phyloP scores from a whole-genome alignment of 2,888 invertebrate species.

The Amphipyra berbera region DNA sequence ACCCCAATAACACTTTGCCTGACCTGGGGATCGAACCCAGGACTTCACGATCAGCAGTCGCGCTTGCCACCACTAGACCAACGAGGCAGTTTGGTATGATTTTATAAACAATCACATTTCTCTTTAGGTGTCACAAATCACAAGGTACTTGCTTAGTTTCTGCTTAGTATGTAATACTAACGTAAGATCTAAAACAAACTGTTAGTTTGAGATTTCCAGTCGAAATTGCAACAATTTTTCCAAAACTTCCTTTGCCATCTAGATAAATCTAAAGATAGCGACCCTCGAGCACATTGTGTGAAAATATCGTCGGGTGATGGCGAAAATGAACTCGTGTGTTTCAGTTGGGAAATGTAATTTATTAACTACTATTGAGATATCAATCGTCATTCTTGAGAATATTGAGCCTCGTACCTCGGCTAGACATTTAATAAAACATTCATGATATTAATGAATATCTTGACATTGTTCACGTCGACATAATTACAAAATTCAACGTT shows the following conservation, averaged over 20 bases:
- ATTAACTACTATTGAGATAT: slow-evolving; percentile 64
- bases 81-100: too few relatives aligned
- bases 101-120: too few relatives aligned
- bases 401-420: slow-evolving; percentile 48
- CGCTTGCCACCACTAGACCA: too few relatives aligned
- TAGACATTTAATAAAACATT: slow-evolving; percentile 48
- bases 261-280: slow-evolving; percentile 81
- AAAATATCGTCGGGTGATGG: slow-evolving; percentile 76
- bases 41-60: too few relatives aligned
- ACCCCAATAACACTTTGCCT: too few relatives aligned
- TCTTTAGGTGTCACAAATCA: too few relatives aligned
- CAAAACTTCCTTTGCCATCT: slow-evolving; percentile 68
- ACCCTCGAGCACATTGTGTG: slow-evolving; percentile 76
- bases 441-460: slow-evolving; percentile 52
- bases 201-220: slow-evolving; percentile 30
- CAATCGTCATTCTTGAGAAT: slow-evolving; percentile 66
- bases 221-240: slow-evolving; percentile 56
- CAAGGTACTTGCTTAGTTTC: not conserved
- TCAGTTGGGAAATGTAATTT: slow-evolving; percentile 67
- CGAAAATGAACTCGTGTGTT: slow-evolving; percentile 76
- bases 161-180: not conserved
- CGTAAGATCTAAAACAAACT: slow-evolving; percentile 1
- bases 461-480: slow-evolving; percentile 42
- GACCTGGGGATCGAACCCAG: too few relatives aligned
- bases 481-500: slow-evolving; percentile 54